A percentile compares a stretch with the other conserved stretches of the same genome.
phyloP scores from a whole-genome alignment of 2,113 vertebrate species.

The Panthera leo region DNA sequence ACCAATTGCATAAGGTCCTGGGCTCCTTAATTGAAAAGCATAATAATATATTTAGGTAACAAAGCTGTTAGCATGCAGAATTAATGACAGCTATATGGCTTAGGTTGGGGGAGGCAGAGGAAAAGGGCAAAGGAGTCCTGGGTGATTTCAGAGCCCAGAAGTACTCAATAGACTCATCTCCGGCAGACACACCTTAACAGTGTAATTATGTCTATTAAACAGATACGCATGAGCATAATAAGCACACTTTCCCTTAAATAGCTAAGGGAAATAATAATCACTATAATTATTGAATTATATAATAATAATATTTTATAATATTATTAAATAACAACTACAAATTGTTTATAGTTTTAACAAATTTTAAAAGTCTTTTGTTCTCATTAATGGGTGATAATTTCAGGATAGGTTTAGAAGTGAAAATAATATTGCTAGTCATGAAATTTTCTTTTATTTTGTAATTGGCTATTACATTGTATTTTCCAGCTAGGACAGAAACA shows the following conservation, averaged over 20 bases:
- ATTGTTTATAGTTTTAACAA: constrained; percentile 44
- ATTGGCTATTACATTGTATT: neutral
- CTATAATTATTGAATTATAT: neutral
- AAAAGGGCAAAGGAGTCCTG: neutral
- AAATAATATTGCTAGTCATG: constrained; percentile 38
- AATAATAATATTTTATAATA: neutral
- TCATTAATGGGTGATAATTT: constrained; percentile 21
- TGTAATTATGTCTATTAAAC: neutral
- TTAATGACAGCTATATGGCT: constrained; percentile 56
- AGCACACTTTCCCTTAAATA: neutral
- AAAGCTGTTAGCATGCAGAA: constrained; percentile 68
- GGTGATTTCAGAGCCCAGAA: constrained; percentile 33
- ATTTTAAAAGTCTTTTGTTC: neutral
- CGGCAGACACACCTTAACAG: neutral
- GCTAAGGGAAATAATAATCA: neutral
- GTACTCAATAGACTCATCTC: neutral
- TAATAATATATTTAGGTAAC: constrained; percentile 76
- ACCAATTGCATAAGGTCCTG: neutral
- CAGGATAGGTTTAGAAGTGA: constrained; percentile 1
- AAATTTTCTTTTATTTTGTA: neutral
- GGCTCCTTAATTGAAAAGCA: constrained; percentile 62
- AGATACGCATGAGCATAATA: neutral
- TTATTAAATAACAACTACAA: neutral
- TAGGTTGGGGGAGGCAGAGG: neutral
- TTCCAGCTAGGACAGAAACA: constrained; percentile 12